Evolutionary conservation across 2,113 vertebrate species (phyloP), one percentile per base, ranked within the genome.

Genomic region (Gorsachius goisagi): DNA sequence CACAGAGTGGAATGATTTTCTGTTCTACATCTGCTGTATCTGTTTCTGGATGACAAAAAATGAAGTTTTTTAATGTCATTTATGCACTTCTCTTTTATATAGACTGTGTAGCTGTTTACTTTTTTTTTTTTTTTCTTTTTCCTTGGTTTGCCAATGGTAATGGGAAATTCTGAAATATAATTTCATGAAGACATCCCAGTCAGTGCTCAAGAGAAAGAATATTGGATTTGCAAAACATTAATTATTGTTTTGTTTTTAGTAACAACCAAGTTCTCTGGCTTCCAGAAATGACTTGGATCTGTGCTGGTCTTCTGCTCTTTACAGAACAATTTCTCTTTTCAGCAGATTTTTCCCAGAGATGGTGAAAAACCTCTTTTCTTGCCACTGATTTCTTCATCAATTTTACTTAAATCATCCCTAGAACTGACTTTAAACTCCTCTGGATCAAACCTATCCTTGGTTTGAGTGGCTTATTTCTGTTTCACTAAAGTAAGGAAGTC

Each of bases 141-240:
- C 68, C 9, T 71, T 71, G 12, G 9, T 50, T 95, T 84, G 49
- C 60, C 91, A 67, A 39, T 75, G 27, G 52, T 92, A 95, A 95
- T 81, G 78, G 74, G 66, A 95, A 93, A 77, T 89, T 84, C 71
- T 93, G 82, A 96, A 93, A 92, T 80, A 58, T 12, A 77, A 62
- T 82, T 92, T 67, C 90, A 80, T 59, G 53, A 33, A 90, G 44
- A 91, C 22, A 66, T 91, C 37, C 64, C 66, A 79, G 39, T 79
- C 47, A 64, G 69, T 60, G 78, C 47, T 77, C 28, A 62, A 32
- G 52, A 23, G 26, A 73, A 82, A 68, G 53, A 37, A n/a, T 62
- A 73, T 78, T 89, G 45, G 32, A 76, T 90, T 94, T 91, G 18
- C 37, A 68, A 67, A 81, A 33, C 56, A 64, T 68, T 71, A 33